phyloP scores from a whole-genome alignment of 1,140 invertebrate species.

The Eubasilissa regina region DNA sequence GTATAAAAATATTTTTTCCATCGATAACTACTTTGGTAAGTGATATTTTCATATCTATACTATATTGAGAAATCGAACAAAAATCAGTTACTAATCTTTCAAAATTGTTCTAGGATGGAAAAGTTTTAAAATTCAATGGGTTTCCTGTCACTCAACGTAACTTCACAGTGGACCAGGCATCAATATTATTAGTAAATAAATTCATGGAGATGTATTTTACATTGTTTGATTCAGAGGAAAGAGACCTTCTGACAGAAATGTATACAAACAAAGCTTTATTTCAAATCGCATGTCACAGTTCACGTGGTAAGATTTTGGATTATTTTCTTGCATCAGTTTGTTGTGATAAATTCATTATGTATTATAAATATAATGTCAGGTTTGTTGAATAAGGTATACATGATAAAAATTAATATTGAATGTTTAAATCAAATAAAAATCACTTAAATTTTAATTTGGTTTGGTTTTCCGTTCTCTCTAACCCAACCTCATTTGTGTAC shows the following conservation, averaged over 20 bases:
- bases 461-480: too few relatives aligned
- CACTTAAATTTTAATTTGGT: too few relatives aligned
- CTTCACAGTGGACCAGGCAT: conserved; percentile 54
- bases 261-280: conserved; percentile 63
- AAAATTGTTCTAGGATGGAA: conserved; percentile 44
- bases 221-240: conserved; percentile 63
- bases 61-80: background rate
- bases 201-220: conserved; percentile 66
- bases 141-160: conserved; percentile 43
- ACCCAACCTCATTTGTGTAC: too few relatives aligned
- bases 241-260: conserved; percentile 60
- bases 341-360: background rate
- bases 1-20: conserved; percentile 67
- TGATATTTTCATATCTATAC: conserved; percentile 29
- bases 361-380: background rate
- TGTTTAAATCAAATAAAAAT: too few relatives aligned
- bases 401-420: too few relatives aligned
- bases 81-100: too few relatives aligned
- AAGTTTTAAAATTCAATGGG: conserved; percentile 1
- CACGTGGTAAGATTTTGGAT: conserved; percentile 2
- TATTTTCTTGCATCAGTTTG: too few relatives aligned
- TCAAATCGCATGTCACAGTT: conserved; percentile 60
- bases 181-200: conserved; percentile 62
- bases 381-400: background rate
- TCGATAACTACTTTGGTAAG: conserved; percentile 64